Conservation (phyloP, 2,888 invertebrate species). For the Arge pagana region DNA sequence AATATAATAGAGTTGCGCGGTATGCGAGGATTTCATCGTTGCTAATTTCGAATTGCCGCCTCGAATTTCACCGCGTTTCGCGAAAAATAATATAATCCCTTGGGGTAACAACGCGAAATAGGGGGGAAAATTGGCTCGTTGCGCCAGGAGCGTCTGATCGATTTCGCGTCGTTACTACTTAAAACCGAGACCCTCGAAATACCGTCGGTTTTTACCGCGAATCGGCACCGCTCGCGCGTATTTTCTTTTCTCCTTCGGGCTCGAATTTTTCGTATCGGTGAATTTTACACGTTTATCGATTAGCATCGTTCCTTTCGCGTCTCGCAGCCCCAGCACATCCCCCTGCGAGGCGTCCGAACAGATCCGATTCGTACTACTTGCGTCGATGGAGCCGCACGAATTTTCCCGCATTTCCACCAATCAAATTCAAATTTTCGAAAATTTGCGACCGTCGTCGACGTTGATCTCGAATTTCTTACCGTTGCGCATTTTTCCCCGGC, state of each 20-base stretch:
- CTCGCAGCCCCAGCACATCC: too few relatives aligned
- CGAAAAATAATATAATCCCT: slow-evolving; percentile 9
- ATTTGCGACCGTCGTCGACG: too few relatives aligned
- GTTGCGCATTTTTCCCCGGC: too few relatives aligned
- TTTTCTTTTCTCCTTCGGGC: background rate
- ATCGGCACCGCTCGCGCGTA: too few relatives aligned
- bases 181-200: slow-evolving; percentile 1
- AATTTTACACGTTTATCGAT: slow-evolving; percentile 17
- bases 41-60: background rate
- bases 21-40: background rate
- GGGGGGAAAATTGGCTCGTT: too few relatives aligned
- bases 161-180: slow-evolving; percentile 28
- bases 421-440: too few relatives aligned
- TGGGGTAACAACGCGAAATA: too few relatives aligned
- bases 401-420: too few relatives aligned
- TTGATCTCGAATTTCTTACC: too few relatives aligned
- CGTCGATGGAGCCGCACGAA: too few relatives aligned
- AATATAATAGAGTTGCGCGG: slow-evolving; percentile 5
- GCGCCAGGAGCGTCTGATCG: slow-evolving; percentile 32
- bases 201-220: slow-evolving; percentile 20
- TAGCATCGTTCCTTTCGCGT: slow-evolving; percentile 12
- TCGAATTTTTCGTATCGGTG: background rate
- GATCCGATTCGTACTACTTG: too few relatives aligned
- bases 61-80: slow-evolving; percentile 15
- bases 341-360: too few relatives aligned